A percentile compares a stretch with the other conserved stretches of the same genome.
These are phyloP conservation scores for Conus ventricosus DNA, from an alignment of 1,140 invertebrate genomes.

Conservation along the genomic window DNA sequence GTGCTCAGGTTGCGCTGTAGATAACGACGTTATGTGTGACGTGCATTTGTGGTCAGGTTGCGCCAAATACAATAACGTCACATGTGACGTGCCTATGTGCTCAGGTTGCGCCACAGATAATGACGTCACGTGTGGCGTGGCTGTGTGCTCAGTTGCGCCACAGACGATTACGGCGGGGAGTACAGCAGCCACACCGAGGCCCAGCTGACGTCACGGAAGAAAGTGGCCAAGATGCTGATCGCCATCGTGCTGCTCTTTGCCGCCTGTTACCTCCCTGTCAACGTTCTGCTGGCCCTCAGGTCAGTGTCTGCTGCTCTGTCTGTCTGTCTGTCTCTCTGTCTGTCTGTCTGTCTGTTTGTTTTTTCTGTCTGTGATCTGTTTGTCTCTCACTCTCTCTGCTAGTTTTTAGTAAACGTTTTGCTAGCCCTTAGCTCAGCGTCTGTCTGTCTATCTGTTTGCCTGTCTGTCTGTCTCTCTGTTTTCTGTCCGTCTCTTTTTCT, in stretches of 20 bases:
- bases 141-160: not conserved
- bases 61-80: too few relatives aligned
- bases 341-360: not conserved
- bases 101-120: too few relatives aligned
- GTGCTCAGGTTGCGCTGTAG: too few relatives aligned
- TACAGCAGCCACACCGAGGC: slow-evolving; percentile 45
- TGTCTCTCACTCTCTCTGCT: not conserved
- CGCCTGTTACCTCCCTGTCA: slow-evolving; percentile 90
- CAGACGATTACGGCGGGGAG: slow-evolving; percentile 6
- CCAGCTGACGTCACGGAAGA: slow-evolving; percentile 85
- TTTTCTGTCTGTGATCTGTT: not conserved
- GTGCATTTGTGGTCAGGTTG: too few relatives aligned
- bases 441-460: too few relatives aligned
- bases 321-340: slow-evolving; percentile 12
- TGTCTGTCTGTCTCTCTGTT: too few relatives aligned
- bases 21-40: too few relatives aligned
- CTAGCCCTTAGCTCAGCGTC: too few relatives aligned
- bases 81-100: too few relatives aligned
- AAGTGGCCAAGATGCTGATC: slow-evolving; percentile 95
- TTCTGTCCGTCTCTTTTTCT: too few relatives aligned
- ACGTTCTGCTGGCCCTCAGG: slow-evolving; percentile 87
- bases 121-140: not conserved
- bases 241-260: slow-evolving; percentile 91
- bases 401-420: too few relatives aligned
- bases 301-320: slow-evolving; percentile 64